Base-by-base conservation (phyloP, 1,140 invertebrate genomes). In the Panagrolaimus sp. region DNA sequence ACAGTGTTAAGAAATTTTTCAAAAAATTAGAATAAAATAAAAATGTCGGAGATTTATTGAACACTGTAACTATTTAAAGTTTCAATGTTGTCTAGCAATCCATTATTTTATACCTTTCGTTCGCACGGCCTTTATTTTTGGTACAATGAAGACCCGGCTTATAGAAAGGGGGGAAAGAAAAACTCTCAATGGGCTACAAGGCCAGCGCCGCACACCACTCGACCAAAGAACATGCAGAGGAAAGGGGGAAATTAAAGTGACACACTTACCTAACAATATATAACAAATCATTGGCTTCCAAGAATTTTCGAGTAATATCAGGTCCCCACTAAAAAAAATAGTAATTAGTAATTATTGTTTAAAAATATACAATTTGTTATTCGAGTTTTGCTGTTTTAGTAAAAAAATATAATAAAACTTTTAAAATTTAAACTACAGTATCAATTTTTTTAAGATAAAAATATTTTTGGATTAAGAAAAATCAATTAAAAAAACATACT, bases 271-370 rank as follows among this genome's bases (percentile, higher is more conserved):
- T 73, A 38, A 81, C 75, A 45, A 81, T 74, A 70, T 83, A 82
- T 17, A 73, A 43, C 44, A 82, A 64, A n/a, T 72, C 80, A 67
- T 84, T 83, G 0, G 72, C 63, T 44, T 73, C 67, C 47, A 81
- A 77, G 73, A 98, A 99, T 44, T 87, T 87, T 71, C 90, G 85
- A 0, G 96, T 98, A 1, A 99, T 90, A 84, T 99, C 94, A 0
- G 96, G 96, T 8, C 96, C 96, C 87, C 32, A 38, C 32, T 38
- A 38, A 38, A 38, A 38, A 38, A n/a, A n/a, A n/a, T n/a, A n/a
- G 7, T 38, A 38, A 38, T 38, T 38, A 38, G 32, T 38, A 38
- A 38, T 4, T 4, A 38, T 4, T 38, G 2, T 38, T 38, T 4
- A 38, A 38, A 38, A 38, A n/a, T n/a, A n/a, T n/a, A n/a, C n/a